Evolutionary conservation across 2,113 vertebrate genomes (phyloP).

Genomic region (Colossoma macropomum): DNA sequence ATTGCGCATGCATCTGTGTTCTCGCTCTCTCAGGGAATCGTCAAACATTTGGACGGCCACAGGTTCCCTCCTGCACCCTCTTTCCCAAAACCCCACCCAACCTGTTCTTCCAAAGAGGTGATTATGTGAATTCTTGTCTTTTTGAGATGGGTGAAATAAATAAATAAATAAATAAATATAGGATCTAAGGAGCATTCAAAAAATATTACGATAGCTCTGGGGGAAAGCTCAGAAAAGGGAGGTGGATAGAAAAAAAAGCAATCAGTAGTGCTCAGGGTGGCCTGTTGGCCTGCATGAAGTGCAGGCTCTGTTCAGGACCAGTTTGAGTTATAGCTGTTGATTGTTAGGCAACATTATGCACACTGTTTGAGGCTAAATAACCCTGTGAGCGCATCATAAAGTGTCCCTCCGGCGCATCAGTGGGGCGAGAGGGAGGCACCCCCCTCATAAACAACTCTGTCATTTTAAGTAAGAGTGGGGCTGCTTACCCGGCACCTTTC

Average conservation of each 20-base stretch:
- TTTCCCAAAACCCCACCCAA: constrained; percentile 32
- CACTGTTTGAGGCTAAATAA: constrained; percentile 78
- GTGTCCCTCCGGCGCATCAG: constrained; percentile 65
- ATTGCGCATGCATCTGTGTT: constrained; percentile 67
- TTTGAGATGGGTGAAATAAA: not conserved
- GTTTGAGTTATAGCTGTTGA: constrained; percentile 72
- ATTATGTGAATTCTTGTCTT: constrained; percentile 5
- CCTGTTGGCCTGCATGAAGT: constrained; percentile 42
- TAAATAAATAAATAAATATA: not conserved
- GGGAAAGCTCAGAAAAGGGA: constrained; percentile 31
- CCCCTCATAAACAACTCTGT: constrained; percentile 82
- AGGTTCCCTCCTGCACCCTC: not conserved
- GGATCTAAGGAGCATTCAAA: not conserved
- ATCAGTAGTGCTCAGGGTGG: constrained; percentile 28
- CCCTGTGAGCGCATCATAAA: constrained; percentile 77
- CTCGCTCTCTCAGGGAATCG: constrained; percentile 55
- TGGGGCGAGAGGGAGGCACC: constrained; percentile 62
- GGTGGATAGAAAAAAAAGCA: constrained; percentile 29
- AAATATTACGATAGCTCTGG: not conserved
- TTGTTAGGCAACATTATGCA: constrained; percentile 77
- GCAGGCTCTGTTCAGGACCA: constrained; percentile 59
- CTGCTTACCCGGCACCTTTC: constrained; percentile 85
- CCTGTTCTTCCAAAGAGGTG: not conserved
- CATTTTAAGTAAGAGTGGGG: constrained; percentile 80
- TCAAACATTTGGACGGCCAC: constrained; percentile 61